These are phyloP conservation scores for Dasypus novemcinctus DNA, from an alignment of 2,113 vertebrate genomes.

Conservation along the genomic window DNA sequence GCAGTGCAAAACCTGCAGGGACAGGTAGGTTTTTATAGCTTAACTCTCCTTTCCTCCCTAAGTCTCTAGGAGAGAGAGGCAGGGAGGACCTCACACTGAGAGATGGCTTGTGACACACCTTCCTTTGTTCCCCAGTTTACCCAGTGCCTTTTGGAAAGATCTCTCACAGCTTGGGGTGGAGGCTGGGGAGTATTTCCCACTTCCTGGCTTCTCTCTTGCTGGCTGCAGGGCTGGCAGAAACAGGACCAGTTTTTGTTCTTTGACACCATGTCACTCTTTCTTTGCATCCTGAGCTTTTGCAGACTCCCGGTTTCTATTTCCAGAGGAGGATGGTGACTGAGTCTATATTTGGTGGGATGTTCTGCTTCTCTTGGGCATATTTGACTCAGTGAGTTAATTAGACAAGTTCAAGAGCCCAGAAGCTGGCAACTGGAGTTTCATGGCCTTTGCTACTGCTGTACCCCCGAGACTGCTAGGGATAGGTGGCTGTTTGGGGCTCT, in stretches of 20 bases:
- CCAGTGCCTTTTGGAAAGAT: not conserved
- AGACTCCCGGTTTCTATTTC: constrained; percentile 65
- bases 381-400: constrained; percentile 65
- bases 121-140: not conserved
- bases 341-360: constrained; percentile 70
- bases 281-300: not conserved
- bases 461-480: not conserved
- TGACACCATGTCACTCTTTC: constrained; percentile 56
- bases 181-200: not conserved
- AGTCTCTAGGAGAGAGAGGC: not conserved
- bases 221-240: not conserved
- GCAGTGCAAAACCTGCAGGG: not conserved
- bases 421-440: constrained; percentile 12
- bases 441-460: constrained; percentile 48
- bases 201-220: not conserved
- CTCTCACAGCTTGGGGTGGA: not conserved
- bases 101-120: not conserved
- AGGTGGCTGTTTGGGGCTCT: not conserved
- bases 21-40: not conserved
- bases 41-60: not conserved
- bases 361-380: constrained; percentile 61
- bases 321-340: constrained; percentile 42
- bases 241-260: not conserved
- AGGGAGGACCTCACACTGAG: not conserved
- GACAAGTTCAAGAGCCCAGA: constrained; percentile 49